Conservation (phyloP, 2,888 invertebrate genomes). For the Abrostola tripartita region DNA sequence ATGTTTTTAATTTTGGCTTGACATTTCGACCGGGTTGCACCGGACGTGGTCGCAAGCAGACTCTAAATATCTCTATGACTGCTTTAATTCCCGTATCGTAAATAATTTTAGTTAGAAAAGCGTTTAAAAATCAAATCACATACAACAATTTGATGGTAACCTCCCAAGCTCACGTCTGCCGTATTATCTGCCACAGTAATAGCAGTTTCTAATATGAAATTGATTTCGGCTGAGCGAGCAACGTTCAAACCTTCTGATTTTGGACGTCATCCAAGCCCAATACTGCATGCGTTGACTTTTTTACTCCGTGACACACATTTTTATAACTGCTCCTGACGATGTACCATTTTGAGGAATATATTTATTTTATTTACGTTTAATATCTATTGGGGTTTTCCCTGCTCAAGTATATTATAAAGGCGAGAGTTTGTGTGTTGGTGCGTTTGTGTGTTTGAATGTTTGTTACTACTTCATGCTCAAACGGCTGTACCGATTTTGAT, state of each 20-base stretch:
- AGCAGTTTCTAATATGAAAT: slow-evolving; percentile 64
- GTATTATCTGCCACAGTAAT: slow-evolving; percentile 56
- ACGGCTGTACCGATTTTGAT: too few species aligned
- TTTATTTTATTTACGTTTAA: slow-evolving; percentile 38
- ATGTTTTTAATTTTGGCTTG: too few species aligned
- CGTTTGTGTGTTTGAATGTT: too few species aligned
- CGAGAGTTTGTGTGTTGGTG: too few species aligned
- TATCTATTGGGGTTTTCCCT: neutral
- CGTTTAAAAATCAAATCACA: slow-evolving; percentile 29
- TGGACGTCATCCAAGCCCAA: slow-evolving; percentile 66
- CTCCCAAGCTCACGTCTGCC: slow-evolving; percentile 53
- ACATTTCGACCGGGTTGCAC: too few species aligned
- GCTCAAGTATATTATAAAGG: too few species aligned
- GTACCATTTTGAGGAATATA: slow-evolving; percentile 50
- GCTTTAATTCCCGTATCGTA: too few species aligned
- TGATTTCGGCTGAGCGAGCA: slow-evolving; percentile 67
- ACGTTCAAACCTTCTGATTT: slow-evolving; percentile 49
- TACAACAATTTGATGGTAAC: slow-evolving; percentile 32
- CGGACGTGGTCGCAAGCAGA: too few species aligned
- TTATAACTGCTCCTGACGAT: slow-evolving; percentile 52
- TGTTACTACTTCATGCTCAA: too few species aligned
- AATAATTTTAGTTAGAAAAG: too few species aligned
- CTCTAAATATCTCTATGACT: too few species aligned
- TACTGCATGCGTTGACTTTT: slow-evolving; percentile 57
- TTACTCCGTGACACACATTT: slow-evolving; percentile 62